phyloP scores from a whole-genome alignment of 53 echinoderm and acorn worm genomes.

The Apostichopus leukothele region DNA sequence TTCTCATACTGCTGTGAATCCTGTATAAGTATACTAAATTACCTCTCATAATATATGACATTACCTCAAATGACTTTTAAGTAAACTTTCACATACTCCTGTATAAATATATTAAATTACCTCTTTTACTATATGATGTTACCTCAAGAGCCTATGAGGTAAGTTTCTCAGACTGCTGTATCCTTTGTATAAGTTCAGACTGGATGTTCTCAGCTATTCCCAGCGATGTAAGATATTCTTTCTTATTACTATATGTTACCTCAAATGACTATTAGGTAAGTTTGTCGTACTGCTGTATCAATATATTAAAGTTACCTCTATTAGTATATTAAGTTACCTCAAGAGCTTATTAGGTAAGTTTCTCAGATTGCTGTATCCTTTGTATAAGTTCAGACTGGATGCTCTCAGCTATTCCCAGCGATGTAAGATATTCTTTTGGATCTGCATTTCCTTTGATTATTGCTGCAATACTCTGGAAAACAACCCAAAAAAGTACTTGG shows the following conservation, averaged over 20 bases:
- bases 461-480: slow-evolving; percentile 1
- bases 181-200: not conserved
- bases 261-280: too few relatives aligned
- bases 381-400: slow-evolving; percentile 10
- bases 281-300: too few relatives aligned
- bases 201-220: not conserved
- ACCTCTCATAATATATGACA: too few relatives aligned
- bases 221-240: not conserved
- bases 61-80: too few relatives aligned
- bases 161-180: not conserved
- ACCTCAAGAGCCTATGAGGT: too few relatives aligned
- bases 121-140: too few relatives aligned
- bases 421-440: slow-evolving; percentile 5
- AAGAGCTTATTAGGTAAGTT: not conserved
- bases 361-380: not conserved
- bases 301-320: too few relatives aligned
- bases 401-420: slow-evolving; percentile 18
- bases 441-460: slow-evolving; percentile 23
- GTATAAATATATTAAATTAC: too few relatives aligned
- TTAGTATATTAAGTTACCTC: not conserved
- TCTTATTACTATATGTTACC: too few relatives aligned
- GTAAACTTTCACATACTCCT: too few relatives aligned
- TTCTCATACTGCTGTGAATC: not conserved
- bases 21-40: too few relatives aligned
- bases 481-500: not conserved